These are phyloP conservation scores for Dorcus hopei DNA, from an alignment of 2,888 invertebrate species.

Conservation along the genomic window DNA sequence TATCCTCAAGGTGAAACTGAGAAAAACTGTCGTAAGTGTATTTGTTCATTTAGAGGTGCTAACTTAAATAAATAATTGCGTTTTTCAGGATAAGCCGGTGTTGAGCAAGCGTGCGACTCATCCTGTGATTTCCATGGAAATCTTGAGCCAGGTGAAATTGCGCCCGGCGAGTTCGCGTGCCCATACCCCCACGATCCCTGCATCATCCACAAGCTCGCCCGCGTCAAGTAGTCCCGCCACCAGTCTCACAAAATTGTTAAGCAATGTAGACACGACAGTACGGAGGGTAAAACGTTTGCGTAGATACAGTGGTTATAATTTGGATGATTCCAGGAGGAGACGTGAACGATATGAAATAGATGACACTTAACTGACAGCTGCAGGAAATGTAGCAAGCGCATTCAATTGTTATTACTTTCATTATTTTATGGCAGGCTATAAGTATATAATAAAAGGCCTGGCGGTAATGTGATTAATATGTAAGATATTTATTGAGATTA, in stretches of 20 bases:
- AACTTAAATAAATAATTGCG: background rate
- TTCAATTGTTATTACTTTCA: no score
- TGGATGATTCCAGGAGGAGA: constrained; percentile 40
- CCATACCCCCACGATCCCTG: constrained; percentile 26
- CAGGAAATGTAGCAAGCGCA: no score
- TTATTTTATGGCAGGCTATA: no score
- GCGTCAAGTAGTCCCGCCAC: constrained; percentile 37
- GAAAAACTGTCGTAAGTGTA: constrained; percentile 40
- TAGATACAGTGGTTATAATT: constrained; percentile 37
- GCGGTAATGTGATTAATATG: no score
- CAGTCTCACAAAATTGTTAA: constrained; percentile 37
- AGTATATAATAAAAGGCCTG: no score
- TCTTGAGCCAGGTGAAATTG: constrained; percentile 41
- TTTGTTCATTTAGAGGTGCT: background rate
- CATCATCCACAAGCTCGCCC: constrained; percentile 20
- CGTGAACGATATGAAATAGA: constrained; percentile 14
- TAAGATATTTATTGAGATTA: no score
- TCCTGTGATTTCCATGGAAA: constrained; percentile 37
- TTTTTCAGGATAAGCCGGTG: constrained; percentile 26
- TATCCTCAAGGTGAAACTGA: constrained; percentile 45
- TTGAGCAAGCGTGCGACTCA: constrained; percentile 26
- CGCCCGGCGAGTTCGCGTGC: constrained; percentile 32
- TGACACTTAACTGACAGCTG: constrained; percentile 4
- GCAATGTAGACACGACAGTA: constrained; percentile 33
- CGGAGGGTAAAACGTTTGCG: constrained; percentile 39